Evolutionary conservation across 2,888 invertebrate genomes (phyloP), one percentile per base, ranked within the genome.

Genomic region (Drosophila borborema): DNA sequence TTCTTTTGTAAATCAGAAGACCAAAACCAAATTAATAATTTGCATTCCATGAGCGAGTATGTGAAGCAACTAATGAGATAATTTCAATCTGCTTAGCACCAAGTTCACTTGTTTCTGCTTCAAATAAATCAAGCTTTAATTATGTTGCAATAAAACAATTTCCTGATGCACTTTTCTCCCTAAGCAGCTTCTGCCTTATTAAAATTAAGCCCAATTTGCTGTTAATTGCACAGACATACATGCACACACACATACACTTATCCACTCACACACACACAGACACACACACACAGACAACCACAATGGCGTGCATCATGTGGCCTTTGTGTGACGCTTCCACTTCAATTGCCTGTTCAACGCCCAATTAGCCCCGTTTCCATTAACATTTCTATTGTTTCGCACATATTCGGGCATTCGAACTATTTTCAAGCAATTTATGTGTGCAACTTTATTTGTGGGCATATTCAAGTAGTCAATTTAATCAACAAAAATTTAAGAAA

Each of bases 351-450:
- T 20, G 14, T 31, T 67, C 16, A 3, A 1, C n/a, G 6, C 16
- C 9, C 54, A 20, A 23, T 16, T 43, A 28, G 9, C 9, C 23
- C 46, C 34, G 20, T 53, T 54, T 54, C 9, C 40, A 64, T 64
- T 72, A 62, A 20, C 48, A 65, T 55, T 70, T 66, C 55, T 54
- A 81, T 85, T 85, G 89, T 78, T 70, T 58, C 56, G 38, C 46
- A 36, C 34, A n/a, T 63, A 51, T 45, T 51, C 2, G 48, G 48
- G 38, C 63, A 80, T 53, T 58, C 54, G 40, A 59, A 51, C 41
- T 10, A 58, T 72, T 48, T 54, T 36, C 53, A 51, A 43, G 46
- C 75, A 70, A 75, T 63, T 80, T 70, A 41, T 72, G 48, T 10
- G 28, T n/a, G 9, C 28, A 48, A n/a, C n/a, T 48, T 8, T n/a